A percentile compares a stretch with the other conserved stretches of the same genome.
phyloP scores from a whole-genome alignment of 2,888 invertebrate species.

The Lasioglossum calceatum region DNA sequence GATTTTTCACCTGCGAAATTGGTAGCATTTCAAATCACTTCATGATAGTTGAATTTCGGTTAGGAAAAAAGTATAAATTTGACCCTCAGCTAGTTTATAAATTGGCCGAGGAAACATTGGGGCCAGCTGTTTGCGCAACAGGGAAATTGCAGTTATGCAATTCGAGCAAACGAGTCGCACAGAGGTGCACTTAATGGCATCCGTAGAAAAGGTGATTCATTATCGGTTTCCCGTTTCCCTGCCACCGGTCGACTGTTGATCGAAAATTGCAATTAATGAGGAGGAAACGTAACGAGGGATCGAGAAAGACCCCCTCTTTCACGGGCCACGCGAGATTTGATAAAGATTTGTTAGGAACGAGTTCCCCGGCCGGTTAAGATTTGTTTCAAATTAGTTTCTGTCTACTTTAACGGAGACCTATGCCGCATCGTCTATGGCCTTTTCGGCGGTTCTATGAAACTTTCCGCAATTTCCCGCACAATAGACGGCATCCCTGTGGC shows the following conservation, averaged over 20 bases:
- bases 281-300: constrained; percentile 26
- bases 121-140: background rate
- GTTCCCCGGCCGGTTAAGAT: constrained; percentile 54
- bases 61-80: too few species aligned
- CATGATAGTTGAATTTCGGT: too few species aligned
- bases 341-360: constrained; percentile 60
- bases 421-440: constrained; percentile 41
- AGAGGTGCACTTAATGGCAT: background rate
- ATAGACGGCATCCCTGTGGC: constrained; percentile 25
- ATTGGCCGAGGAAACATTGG: too few species aligned
- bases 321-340: background rate
- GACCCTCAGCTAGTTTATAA: too few species aligned
- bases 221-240: background rate
- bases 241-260: background rate
- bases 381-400: constrained; percentile 69
- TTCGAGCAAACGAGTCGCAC: background rate
- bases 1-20: background rate
- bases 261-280: constrained; percentile 41
- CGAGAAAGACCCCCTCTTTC: constrained; percentile 10
- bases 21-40: background rate
- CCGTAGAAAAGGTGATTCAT: background rate
- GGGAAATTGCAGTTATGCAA: background rate
- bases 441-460: constrained; percentile 51
- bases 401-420: constrained; percentile 54
- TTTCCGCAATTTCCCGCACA: constrained; percentile 52